Evolutionary conservation across 2,113 vertebrate species (phyloP).

Genomic region (Miniopterus natalensis): DNA sequence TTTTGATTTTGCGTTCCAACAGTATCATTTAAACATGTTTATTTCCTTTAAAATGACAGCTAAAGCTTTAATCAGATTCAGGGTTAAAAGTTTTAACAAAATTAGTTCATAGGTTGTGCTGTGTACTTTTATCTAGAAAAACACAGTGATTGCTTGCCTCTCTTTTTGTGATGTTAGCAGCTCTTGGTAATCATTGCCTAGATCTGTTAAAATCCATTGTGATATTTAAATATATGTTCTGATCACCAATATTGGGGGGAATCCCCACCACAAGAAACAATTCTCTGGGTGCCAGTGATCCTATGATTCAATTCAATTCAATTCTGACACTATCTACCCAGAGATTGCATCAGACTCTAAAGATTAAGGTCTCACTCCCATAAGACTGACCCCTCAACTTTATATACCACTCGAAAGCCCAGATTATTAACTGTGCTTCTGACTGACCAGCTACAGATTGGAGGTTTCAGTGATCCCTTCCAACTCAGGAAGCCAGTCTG

Average conservation of each 20-base stretch:
- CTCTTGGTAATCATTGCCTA: background rate
- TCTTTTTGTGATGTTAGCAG: constrained; percentile 9
- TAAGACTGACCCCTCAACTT: background rate
- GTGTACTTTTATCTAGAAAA: background rate
- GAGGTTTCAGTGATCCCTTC: background rate
- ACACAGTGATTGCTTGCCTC: background rate
- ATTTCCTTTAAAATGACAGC: constrained; percentile 13
- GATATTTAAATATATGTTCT: background rate
- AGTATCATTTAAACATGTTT: background rate
- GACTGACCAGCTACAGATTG: background rate
- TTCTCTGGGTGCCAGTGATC: background rate
- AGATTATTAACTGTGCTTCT: background rate
- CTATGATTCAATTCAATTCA: background rate
- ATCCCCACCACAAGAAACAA: background rate
- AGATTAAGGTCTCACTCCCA: background rate
- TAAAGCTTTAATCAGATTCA: background rate
- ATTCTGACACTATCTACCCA: background rate
- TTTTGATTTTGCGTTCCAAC: background rate
- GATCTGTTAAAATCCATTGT: background rate
- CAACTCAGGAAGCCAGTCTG: background rate
- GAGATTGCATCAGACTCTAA: background rate
- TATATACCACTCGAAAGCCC: background rate
- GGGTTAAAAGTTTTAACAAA: background rate
- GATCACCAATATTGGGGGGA: background rate
- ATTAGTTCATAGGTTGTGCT: background rate